Conservation (phyloP, 2,888 invertebrate genomes). For the Mimas tiliae region DNA sequence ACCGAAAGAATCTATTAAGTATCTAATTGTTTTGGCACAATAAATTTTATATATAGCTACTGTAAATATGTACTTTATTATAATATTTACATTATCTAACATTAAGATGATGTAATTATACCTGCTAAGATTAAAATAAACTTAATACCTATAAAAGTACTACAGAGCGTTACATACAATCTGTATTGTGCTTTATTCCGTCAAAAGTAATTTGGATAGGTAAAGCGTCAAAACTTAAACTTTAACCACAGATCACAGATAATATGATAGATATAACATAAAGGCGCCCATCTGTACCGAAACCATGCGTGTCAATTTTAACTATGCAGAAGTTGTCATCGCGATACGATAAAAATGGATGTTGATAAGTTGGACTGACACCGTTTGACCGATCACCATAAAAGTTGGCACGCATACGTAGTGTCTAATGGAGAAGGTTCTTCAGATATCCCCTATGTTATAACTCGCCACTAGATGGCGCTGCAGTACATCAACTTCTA, state of each 20-base stretch:
- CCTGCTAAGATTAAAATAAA: slow-evolving; percentile 1
- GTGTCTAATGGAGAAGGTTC: too few relatives aligned
- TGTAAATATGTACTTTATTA: slow-evolving; percentile 14
- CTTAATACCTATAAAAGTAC: slow-evolving; percentile 17
- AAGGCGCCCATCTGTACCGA: too few relatives aligned
- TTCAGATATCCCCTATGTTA: too few relatives aligned
- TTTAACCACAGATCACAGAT: neutral
- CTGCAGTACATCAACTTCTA: too few relatives aligned
- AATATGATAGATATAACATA: too few relatives aligned
- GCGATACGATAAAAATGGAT: too few relatives aligned
- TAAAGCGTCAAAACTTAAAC: slow-evolving; percentile 1
- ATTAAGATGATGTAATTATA: slow-evolving; percentile 21
- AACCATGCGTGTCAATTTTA: too few relatives aligned
- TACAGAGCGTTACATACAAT: slow-evolving; percentile 23
- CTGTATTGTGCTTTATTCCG: slow-evolving; percentile 21
- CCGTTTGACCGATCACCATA: too few relatives aligned
- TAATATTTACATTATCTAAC: slow-evolving; percentile 15
- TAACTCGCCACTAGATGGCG: too few relatives aligned
- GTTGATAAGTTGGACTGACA: too few relatives aligned
- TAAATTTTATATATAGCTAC: slow-evolving; percentile 9
- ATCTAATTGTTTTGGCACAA: slow-evolving; percentile 20
- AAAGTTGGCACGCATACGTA: too few relatives aligned
- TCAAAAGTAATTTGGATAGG: slow-evolving; percentile 10
- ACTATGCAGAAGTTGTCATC: too few relatives aligned
- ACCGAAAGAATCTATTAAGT: slow-evolving; percentile 11